Base-by-base conservation (phyloP, 2,888 invertebrate species). In the Polymixis lichenea region DNA sequence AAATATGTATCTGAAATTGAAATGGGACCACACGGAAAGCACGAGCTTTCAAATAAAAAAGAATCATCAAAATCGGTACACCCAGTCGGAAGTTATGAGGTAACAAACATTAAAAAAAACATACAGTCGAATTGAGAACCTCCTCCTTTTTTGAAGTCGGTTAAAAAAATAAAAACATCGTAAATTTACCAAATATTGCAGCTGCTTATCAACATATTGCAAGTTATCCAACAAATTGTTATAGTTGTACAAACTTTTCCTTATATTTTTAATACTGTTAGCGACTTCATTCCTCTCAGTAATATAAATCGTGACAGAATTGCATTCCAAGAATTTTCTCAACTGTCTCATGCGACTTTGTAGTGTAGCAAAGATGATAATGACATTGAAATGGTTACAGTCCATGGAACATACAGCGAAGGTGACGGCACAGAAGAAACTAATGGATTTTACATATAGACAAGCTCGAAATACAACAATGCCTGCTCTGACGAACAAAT, bases 241-340 rank as follows among this genome's bases (percentile, higher is more conserved):
- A 19, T 86, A 86, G 53, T 85, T 72, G 28, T 69, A 67, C 69
- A 84, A 65, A 72, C 81, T 75, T 25, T 73, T 76, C 22, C 76
- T 81, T 11, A 74, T 38, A 32, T 77, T 67, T 49, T 55, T 71
- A 3, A 80, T 17, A 55, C 67, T 77, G 1, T 22, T 32, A 0
- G 46, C 25, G 1, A 75, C 22, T 9, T 74, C 55, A 43, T 70
- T 72, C 9, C n/a, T 28, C 1, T 72, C 68, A 22, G 78, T 55
- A 38, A 78, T 64, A n/a, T 78, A 51, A 38, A 78, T 51, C 0
- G 78, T 64, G 19, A 78, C 9, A 2, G 32, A 56, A 56, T 53
- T 77, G 11, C 43, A 43, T 43, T 32, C 46, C 17, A 77, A 32
- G 32, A 78, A 58, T 17, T 4, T 9, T 58, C 56, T 65, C 56